A percentile compares a stretch with the other conserved stretches of the same genome.
phyloP scores from a whole-genome alignment of 2,113 vertebrate species.

The Nerophis lumbriciformis region DNA sequence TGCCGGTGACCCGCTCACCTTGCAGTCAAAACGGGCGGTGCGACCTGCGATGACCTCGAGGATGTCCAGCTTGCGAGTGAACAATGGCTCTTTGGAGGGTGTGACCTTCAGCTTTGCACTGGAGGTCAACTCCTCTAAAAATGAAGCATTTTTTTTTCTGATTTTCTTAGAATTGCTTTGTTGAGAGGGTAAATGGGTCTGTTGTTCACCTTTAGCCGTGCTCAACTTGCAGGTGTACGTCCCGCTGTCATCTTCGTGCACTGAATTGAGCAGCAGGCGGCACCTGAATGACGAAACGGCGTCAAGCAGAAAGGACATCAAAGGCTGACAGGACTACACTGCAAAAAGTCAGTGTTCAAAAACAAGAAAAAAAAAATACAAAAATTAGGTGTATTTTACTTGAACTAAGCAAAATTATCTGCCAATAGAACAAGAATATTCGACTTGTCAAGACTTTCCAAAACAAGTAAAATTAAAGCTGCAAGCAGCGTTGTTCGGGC shows the following conservation, averaged over 20 bases:
- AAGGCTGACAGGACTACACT: background rate
- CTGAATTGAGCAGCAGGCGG: slow-evolving; percentile 85
- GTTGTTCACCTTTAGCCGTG: slow-evolving; percentile 83
- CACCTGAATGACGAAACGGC: slow-evolving; percentile 51
- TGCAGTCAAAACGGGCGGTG: slow-evolving; percentile 84
- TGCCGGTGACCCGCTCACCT: slow-evolving; percentile 87
- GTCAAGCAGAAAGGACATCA: background rate
- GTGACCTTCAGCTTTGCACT: slow-evolving; percentile 80
- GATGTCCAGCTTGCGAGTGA: slow-evolving; percentile 84
- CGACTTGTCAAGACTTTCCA: too few species aligned
- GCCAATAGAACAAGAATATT: too few species aligned
- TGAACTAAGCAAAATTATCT: too few species aligned
- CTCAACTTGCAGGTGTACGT: slow-evolving; percentile 92
- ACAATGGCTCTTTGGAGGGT: slow-evolving; percentile 82
- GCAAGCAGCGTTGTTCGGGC: too few species aligned
- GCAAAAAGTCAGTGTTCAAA: too few species aligned
- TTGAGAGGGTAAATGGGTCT: background rate
- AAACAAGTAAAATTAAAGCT: too few species aligned
- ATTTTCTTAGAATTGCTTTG: background rate
- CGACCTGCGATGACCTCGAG: slow-evolving; percentile 87
- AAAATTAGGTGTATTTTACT: too few species aligned
- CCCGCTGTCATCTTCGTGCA: slow-evolving; percentile 92
- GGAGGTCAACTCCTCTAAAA: slow-evolving; percentile 87
- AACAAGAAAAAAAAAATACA: too few species aligned
- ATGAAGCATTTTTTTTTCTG: background rate